Percentiles rank a stretch among this genome's conserved stretches.
phyloP scores from a whole-genome alignment of 35 echinoderm and acorn worm species.

The Apostichopus parvimensis region DNA sequence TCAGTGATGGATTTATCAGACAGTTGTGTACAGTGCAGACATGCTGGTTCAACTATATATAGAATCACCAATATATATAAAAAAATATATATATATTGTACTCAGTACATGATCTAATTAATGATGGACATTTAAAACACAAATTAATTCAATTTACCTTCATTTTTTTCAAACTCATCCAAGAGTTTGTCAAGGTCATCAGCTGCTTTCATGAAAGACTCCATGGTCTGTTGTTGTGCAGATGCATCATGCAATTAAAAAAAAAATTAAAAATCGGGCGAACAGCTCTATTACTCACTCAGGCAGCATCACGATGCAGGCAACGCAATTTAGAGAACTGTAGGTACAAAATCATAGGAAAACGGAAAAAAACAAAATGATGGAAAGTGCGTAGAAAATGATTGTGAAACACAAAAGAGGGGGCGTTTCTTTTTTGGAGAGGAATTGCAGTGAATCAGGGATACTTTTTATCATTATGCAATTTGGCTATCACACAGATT shows the following conservation, averaged over 20 bases:
- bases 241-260: slow-evolving; percentile 32
- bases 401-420: too few relatives aligned
- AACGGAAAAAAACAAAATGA: slow-evolving; percentile 7
- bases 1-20: too few relatives aligned
- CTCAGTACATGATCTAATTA: too few relatives aligned
- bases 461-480: too few relatives aligned
- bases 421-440: too few relatives aligned
- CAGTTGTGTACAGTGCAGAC: too few relatives aligned
- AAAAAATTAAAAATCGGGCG: neutral
- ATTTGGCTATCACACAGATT: too few relatives aligned
- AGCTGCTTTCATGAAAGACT: slow-evolving; percentile 85
- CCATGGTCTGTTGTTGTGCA: slow-evolving; percentile 59
- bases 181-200: slow-evolving; percentile 87
- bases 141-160: slow-evolving; percentile 63
- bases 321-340: neutral
- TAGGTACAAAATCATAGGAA: neutral
- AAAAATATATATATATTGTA: too few relatives aligned
- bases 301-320: neutral
- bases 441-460: too few relatives aligned
- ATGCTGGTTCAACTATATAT: too few relatives aligned
- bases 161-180: slow-evolving; percentile 92
- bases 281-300: neutral
- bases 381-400: neutral
- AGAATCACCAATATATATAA: too few relatives aligned
- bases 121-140: neutral